These are phyloP conservation scores for Poeciliopsis turrubarensis DNA, from an alignment of 2,113 vertebrate genomes.

Conservation along the genomic window DNA sequence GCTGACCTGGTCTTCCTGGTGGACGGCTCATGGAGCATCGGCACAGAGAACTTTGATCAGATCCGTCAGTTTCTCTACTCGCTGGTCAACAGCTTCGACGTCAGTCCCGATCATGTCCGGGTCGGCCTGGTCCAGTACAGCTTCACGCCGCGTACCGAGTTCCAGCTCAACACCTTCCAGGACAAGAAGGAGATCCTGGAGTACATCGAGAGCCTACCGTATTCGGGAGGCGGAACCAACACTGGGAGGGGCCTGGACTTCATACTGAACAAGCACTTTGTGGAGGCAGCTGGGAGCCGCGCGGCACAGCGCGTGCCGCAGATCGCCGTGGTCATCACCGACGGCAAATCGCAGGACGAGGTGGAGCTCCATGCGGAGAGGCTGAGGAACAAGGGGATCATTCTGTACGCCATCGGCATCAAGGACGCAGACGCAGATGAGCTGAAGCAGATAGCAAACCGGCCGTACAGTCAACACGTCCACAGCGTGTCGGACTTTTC, in stretches of 20 bases:
- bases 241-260: slow-evolving; percentile 87
- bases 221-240: slow-evolving; percentile 81
- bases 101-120: slow-evolving; percentile 81
- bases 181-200: slow-evolving; percentile 79
- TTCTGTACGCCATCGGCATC: slow-evolving; percentile 86
- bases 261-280: slow-evolving; percentile 84
- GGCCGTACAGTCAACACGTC: slow-evolving; percentile 71
- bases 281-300: slow-evolving; percentile 85
- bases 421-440: slow-evolving; percentile 81
- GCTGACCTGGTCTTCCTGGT: slow-evolving; percentile 96
- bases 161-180: slow-evolving; percentile 84
- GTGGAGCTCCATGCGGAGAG: slow-evolving; percentile 72
- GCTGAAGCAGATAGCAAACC: slow-evolving; percentile 75
- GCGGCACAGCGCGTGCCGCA: slow-evolving; percentile 65
- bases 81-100: slow-evolving; percentile 85
- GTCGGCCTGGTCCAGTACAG: slow-evolving; percentile 91
- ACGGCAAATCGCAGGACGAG: slow-evolving; percentile 67
- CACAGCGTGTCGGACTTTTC: slow-evolving; percentile 72
- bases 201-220: slow-evolving; percentile 83
- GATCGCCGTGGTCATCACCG: slow-evolving; percentile 69
- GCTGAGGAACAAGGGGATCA: slow-evolving; percentile 75
- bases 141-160: slow-evolving; percentile 84
- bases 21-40: slow-evolving; percentile 90
- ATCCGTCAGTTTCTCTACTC: slow-evolving; percentile 87
- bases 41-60: slow-evolving; percentile 86